Conservation (phyloP, 2,113 vertebrate species). For the Callochromis pleurospilus region DNA sequence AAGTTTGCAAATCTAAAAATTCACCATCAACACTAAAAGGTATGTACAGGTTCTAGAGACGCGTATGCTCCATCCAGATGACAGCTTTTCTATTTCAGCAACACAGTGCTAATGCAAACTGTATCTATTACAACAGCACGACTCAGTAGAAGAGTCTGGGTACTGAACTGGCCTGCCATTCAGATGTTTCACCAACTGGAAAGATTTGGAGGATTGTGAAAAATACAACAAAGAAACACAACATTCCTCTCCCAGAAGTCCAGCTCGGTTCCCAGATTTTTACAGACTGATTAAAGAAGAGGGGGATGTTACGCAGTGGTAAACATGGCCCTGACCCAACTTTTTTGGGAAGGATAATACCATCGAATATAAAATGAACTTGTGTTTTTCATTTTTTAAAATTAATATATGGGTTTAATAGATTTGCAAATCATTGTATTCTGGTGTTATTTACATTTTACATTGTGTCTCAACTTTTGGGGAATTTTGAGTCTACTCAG, state of each 20-base stretch:
- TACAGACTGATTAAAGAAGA: background rate
- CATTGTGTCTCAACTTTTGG: background rate
- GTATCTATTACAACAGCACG: background rate
- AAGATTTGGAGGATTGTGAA: background rate
- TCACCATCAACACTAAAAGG: background rate
- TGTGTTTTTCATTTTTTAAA: background rate
- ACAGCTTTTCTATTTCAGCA: background rate
- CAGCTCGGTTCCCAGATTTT: background rate
- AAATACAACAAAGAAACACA: background rate
- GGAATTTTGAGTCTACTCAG: background rate
- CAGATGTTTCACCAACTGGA: background rate
- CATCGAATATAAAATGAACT: background rate
- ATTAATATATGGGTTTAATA: background rate
- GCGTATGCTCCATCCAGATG: background rate
- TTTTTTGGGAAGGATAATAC: background rate
- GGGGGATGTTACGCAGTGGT: background rate
- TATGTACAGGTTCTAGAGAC: background rate
- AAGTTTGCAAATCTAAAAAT: background rate
- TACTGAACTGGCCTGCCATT: background rate
- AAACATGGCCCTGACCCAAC: background rate
- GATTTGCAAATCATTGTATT: background rate
- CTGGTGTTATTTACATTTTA: background rate
- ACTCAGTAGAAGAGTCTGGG: background rate
- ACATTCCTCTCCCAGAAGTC: background rate
- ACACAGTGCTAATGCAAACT: background rate